Base-by-base conservation (phyloP, 2,888 invertebrate species). In the Lithodes maja region DNA sequence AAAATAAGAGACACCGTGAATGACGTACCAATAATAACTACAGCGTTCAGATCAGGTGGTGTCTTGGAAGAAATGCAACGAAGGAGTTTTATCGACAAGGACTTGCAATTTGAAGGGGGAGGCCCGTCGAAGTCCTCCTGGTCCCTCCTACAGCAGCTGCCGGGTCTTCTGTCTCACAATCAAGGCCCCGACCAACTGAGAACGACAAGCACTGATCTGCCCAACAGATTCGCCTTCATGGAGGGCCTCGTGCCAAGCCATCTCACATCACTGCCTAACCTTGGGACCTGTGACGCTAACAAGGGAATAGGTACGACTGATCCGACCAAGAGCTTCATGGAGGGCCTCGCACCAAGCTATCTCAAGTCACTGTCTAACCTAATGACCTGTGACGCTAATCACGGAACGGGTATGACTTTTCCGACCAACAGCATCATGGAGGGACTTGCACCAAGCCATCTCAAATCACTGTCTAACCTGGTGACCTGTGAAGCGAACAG, bases 101-200 rank as follows among this genome's bases (percentile, higher is more conserved):
- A 33, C 33, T 33, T 33, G 33, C 33, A 33, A 33, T 7, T 1
- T 55, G 17, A 17, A 3, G 9, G 50, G 2, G 55, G 55, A 69
- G 54, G 49, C 49, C 1, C 53, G 3, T 17, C 54, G 53, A 2
- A n/a, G 1, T 33, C 74, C 53, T 55, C 84, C 7, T 85, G 84
- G 84, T 85, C 84, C 55, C 9, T 85, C 77, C 68, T 85, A 15
- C 77, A 85, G 78, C 77, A 78, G 61, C 61, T 85, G 3, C 84
- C 84, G 9, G 77, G 68, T 12, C 75, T 84, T 52, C 75, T 84
- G 55, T 75, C 83, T 15, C 55, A 15, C 15, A 53, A 49, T 15
- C 52, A 50, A 78, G 33, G 52, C 9, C 50, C 78, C 1, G 52
- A 78, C 3, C 1, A 15, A 12, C 2, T 78, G 2, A 78, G 2